These are phyloP conservation scores for Agrilus mali DNA, from an alignment of 2,888 invertebrate genomes.

Conservation along the genomic window DNA sequence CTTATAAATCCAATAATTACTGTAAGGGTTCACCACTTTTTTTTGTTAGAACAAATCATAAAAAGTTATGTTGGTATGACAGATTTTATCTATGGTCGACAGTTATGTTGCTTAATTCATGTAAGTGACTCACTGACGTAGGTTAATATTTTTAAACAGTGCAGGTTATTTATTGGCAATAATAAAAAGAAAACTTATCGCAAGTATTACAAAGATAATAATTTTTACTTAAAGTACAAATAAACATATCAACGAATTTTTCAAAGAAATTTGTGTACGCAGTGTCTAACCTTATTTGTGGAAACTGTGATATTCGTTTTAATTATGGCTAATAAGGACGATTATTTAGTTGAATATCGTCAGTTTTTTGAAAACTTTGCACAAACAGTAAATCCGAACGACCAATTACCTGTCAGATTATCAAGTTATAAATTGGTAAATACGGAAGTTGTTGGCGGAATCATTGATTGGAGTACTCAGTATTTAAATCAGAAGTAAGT, in stretches of 20 bases:
- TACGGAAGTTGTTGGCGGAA: constrained; percentile 58
- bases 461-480: constrained; percentile 63
- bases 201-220: constrained; percentile 11
- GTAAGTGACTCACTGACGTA: constrained; percentile 11
- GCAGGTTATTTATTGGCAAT: constrained; percentile 9
- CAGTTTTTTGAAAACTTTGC: constrained; percentile 62
- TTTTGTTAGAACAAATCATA: too few species aligned
- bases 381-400: constrained; percentile 52
- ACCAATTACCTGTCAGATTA: constrained; percentile 62
- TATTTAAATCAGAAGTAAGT: constrained; percentile 68
- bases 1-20: too few species aligned
- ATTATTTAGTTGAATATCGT: constrained; percentile 55
- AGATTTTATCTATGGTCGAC: too few species aligned
- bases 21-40: too few species aligned
- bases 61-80: too few species aligned
- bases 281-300: constrained; percentile 5
- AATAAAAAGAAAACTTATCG: constrained; percentile 6
- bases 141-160: constrained; percentile 9
- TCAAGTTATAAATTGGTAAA: constrained; percentile 55
- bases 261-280: constrained; percentile 10
- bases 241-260: constrained; percentile 23
- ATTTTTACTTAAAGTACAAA: constrained; percentile 20
- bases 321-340: constrained; percentile 44
- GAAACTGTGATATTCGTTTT: constrained; percentile 9
- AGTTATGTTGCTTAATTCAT: constrained; percentile 10